These are phyloP conservation scores for Troilus luridus DNA, from an alignment of 2,888 invertebrate genomes.

Conservation along the genomic window DNA sequence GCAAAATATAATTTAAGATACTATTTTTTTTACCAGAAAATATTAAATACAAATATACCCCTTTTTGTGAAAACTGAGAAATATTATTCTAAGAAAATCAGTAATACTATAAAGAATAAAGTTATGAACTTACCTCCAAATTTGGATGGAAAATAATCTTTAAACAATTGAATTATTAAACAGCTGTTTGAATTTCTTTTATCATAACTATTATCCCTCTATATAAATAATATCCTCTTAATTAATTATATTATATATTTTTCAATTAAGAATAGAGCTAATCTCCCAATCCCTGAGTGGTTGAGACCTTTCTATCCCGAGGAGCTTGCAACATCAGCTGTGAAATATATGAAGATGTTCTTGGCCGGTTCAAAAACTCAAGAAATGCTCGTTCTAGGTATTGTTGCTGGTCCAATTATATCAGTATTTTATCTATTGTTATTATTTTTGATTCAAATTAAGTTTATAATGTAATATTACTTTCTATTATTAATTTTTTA, in stretches of 20 bases:
- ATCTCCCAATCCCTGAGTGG: slow-evolving; percentile 30
- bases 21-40: too few species aligned
- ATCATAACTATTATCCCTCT: too few species aligned
- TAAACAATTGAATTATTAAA: too few species aligned
- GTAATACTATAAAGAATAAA: too few species aligned
- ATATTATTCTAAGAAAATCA: too few species aligned
- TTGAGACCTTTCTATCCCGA: not conserved
- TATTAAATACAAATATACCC: too few species aligned
- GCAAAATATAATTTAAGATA: too few species aligned
- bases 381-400: not conserved
- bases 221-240: too few species aligned
- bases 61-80: too few species aligned
- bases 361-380: not conserved
- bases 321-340: not conserved
- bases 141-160: too few species aligned
- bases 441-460: not conserved
- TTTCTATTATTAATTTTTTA: not conserved
- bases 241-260: not conserved
- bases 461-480: not conserved
- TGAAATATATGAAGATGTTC: not conserved
- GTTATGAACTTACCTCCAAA: too few species aligned
- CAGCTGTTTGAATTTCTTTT: too few species aligned
- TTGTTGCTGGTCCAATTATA: not conserved
- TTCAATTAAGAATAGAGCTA: not conserved
- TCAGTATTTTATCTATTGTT: not conserved